phyloP scores from a whole-genome alignment of 2,797 vertebrate species.

The Coccyzus lansbergi region DNA sequence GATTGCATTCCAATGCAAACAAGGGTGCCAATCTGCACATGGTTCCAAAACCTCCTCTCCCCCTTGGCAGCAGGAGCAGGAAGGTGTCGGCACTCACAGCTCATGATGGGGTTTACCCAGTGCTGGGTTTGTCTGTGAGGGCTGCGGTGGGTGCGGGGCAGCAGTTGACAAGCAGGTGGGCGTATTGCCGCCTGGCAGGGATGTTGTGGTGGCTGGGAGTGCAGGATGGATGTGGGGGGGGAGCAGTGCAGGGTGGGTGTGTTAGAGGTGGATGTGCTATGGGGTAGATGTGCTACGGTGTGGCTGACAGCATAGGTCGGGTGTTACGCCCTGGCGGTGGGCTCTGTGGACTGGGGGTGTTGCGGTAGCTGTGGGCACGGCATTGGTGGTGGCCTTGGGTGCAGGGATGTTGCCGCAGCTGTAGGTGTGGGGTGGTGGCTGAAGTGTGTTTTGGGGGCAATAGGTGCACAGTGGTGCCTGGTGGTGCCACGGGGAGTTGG shows the following conservation, averaged over 20 bases:
- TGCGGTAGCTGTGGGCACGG: neutral
- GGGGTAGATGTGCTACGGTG: neutral
- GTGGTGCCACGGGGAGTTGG: neutral
- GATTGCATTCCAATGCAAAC: neutral
- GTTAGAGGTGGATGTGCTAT: neutral
- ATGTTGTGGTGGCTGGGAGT: neutral
- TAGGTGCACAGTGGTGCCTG: too few species aligned
- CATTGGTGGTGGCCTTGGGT: neutral
- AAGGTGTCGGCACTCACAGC: neutral
- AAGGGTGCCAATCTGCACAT: neutral
- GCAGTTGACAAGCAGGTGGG: neutral
- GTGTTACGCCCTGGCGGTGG: accelerated
- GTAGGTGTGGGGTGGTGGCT: neutral
- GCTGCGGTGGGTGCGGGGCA: accelerated
- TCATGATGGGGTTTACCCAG: accelerated
- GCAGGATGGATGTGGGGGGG: accelerated
- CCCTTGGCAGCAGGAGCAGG: accelerated
- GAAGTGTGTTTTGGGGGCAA: neutral
- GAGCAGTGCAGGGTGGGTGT: accelerated
- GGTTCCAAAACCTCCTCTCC: neutral
- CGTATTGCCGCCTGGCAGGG: accelerated
- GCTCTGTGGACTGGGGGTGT: neutral
- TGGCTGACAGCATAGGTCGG: accelerated
- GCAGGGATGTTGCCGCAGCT: neutral
- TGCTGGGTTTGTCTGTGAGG: neutral